Percentiles rank a stretch among this genome's conserved stretches.
Evolutionary conservation across 2,797 vertebrate genomes (phyloP).

Genomic region (Scleropages formosus): DNA sequence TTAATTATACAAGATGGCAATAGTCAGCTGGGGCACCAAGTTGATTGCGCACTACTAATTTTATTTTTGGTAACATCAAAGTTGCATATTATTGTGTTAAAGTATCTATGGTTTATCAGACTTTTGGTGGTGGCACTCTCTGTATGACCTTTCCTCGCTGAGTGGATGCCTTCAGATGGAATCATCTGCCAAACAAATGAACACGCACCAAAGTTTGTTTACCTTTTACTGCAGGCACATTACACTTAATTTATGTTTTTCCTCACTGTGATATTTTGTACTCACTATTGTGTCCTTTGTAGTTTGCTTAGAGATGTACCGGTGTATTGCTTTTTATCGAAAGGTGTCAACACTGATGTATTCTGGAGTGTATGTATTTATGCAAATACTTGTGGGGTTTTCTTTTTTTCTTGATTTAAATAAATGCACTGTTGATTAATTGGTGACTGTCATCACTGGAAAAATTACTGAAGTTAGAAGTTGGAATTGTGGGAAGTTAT

Average conservation of each 20-base stretch:
- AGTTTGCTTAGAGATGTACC: slow-evolving; percentile 59
- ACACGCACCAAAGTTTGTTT: slow-evolving; percentile 46
- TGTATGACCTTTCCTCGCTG: slow-evolving; percentile 18
- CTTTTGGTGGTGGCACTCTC: slow-evolving; percentile 14
- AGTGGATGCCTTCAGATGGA: slow-evolving; percentile 27
- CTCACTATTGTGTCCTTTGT: slow-evolving; percentile 49
- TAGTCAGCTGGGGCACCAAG: background rate
- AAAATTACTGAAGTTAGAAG: background rate
- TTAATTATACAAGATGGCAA: slow-evolving; percentile 1
- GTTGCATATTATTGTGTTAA: background rate
- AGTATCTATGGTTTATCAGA: background rate
- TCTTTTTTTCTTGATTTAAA: slow-evolving; percentile 57
- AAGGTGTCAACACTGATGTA: slow-evolving; percentile 55
- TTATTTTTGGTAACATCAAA: slow-evolving; percentile 20
- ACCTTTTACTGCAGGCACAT: slow-evolving; percentile 40
- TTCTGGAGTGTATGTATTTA: slow-evolving; percentile 66
- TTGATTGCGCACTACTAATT: background rate
- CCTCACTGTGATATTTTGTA: slow-evolving; percentile 43
- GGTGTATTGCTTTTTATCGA: slow-evolving; percentile 51
- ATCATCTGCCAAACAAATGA: slow-evolving; percentile 26
- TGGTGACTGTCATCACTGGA: slow-evolving; percentile 3
- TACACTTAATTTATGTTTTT: slow-evolving; percentile 36
- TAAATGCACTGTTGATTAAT: slow-evolving; percentile 67
- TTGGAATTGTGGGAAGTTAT: too few species aligned
- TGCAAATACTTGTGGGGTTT: slow-evolving; percentile 63